A percentile compares a stretch with the other conserved stretches of the same genome.
Evolutionary conservation across 2,888 invertebrate species (phyloP).

Genomic region (Troilus luridus): DNA sequence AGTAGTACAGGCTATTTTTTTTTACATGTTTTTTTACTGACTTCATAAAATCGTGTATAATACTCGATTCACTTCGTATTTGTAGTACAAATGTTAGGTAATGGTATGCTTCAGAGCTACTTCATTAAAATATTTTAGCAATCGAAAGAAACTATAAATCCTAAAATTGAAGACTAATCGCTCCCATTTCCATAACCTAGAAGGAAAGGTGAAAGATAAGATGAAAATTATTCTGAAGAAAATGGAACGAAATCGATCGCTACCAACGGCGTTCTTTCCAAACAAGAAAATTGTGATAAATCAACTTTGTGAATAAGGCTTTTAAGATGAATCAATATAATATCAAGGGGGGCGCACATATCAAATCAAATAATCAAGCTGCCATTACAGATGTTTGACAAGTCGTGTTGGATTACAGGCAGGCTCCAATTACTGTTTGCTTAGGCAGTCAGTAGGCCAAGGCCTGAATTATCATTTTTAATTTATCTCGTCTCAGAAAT

Average conservation of each 20-base stretch:
- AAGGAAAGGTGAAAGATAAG: background rate
- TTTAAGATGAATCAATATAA: background rate
- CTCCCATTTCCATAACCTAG: background rate
- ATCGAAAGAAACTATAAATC: background rate
- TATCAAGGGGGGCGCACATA: background rate
- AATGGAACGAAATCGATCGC: background rate
- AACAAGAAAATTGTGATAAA: background rate
- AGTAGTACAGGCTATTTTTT: too few relatives aligned
- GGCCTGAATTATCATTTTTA: background rate
- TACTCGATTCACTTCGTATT: too few relatives aligned
- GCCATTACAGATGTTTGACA: background rate
- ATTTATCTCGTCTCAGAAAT: background rate
- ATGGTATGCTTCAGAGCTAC: background rate
- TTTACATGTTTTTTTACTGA: too few relatives aligned
- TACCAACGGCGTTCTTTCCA: background rate
- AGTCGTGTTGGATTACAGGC: background rate
- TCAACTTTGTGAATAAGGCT: background rate
- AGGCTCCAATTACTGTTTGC: background rate
- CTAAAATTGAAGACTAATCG: background rate
- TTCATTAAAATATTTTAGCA: background rate
- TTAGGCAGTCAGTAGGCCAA: background rate
- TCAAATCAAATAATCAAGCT: background rate
- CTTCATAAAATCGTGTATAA: too few relatives aligned
- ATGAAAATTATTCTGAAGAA: constrained; percentile 12
- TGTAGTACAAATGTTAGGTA: background rate